phyloP scores from a whole-genome alignment of 2,888 invertebrate species.

The Platypus cylindrus region DNA sequence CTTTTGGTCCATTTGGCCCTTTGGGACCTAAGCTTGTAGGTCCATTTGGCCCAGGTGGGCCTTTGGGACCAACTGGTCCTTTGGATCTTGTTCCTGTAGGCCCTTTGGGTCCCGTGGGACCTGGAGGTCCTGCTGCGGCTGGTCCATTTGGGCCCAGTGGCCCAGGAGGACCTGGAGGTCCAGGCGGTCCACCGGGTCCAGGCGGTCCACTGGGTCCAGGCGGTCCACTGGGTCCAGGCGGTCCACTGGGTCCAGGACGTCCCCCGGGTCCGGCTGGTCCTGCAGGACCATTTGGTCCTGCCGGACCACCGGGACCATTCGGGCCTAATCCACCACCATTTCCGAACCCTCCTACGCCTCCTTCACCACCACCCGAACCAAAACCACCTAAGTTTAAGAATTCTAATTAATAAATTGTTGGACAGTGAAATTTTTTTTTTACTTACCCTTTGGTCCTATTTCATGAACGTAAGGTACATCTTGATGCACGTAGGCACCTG shows the following conservation, averaged over 20 bases:
- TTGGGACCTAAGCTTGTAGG: conserved; percentile 5
- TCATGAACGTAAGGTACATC: conserved; percentile 10
- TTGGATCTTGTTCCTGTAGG: neutral
- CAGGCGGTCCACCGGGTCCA: conserved; percentile 3
- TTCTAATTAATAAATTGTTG: no score
- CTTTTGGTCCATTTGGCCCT: conserved; percentile 5
- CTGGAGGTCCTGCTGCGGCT: neutral
- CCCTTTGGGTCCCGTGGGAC: neutral
- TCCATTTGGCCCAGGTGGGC: conserved; percentile 6
- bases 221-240: conserved; percentile 1
- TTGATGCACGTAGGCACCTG: conserved; percentile 10
- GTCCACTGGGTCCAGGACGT: conserved; percentile 1
- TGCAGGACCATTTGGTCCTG: conserved; percentile 1
- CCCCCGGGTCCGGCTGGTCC: conserved; percentile 1
- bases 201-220: conserved; percentile 1
- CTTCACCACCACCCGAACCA: conserved; percentile 1
- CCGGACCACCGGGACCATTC: conserved; percentile 1
- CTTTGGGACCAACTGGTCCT: conserved; percentile 4
- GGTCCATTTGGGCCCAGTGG: neutral
- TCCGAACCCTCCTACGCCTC: conserved; percentile 2
- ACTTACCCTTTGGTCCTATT: conserved; percentile 10
- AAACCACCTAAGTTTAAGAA: conserved; percentile 2
- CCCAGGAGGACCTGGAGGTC: conserved; percentile 2
- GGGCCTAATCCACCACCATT: conserved; percentile 2
- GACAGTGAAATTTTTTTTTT: no score